Evolutionary conservation across 2,888 invertebrate species (phyloP), one percentile per base, ranked within the genome.

Genomic region (Heliconius charithonia): DNA sequence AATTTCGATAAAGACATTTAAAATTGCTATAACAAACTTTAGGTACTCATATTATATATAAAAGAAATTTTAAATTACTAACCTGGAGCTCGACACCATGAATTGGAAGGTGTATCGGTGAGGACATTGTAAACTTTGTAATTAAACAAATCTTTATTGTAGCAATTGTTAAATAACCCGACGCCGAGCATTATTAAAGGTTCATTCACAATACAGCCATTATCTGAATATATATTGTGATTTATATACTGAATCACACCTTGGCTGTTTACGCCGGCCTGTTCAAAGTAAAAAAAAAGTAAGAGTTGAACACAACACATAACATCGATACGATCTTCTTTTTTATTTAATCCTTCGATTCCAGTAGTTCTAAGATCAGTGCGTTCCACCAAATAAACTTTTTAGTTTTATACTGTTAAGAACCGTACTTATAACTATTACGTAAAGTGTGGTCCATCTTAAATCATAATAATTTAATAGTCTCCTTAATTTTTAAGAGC

Each of bases 41-140:
- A 51, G 22, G 7, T 51, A 19, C 6, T 16, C 51, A 51, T 19
- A 51, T 51, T n/a, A n/a, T n/a, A n/a, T 29, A 29, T 4, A 29
- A 29, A 29, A 29, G 29, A 51, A 51, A 22, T 7, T 51, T 3
- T 22, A 51, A 51, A 51, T 7, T 51, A 51, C 82, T 86, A 90
- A 96, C 97, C 97, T 85, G 97, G 97, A 27, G 97, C 95, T 89
- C 97, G 92, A 79, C 95, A 94, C 84, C 90, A 97, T 0, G 96
- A 96, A 84, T 96, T 97, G 0, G 96, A 92, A 2, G 96, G 92
- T 27, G 95, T 95, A 84, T 97, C 97, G 0, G 97, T 97, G 22
- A 86, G 90, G 0, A 94, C 94, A 27, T 94, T 93, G 80, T 92
- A 93, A 9, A 88, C 73, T 77, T 89, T 92, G 59, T 85, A 88